Evolutionary conservation across 2,888 invertebrate species (phyloP).

Genomic region (Pristionchus maxplancki): DNA sequence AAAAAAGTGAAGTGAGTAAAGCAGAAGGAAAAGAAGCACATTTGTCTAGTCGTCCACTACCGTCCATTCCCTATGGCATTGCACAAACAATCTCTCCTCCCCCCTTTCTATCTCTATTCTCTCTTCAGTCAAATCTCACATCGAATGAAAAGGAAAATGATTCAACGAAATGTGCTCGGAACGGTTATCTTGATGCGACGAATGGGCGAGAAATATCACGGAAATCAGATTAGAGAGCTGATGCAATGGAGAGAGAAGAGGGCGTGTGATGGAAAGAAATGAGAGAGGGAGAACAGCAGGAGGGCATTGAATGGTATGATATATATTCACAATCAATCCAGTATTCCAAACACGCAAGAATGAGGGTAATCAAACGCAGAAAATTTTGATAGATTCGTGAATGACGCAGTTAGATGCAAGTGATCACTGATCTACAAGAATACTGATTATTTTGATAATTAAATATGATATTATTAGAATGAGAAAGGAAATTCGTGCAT

Average conservation of each 20-base stretch:
- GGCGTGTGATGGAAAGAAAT: neutral
- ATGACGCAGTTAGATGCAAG: neutral
- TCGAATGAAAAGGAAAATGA: neutral
- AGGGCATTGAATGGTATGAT: neutral
- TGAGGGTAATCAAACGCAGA: neutral
- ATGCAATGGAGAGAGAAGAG: conserved; percentile 8
- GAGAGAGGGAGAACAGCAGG: neutral
- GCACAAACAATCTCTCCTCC: conserved; percentile 10
- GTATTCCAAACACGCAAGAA: neutral
- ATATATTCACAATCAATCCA: neutral
- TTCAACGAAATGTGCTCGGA: neutral
- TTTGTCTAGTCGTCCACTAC: neutral
- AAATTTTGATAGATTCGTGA: neutral
- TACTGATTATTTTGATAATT: neutral
- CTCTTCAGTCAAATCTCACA: neutral
- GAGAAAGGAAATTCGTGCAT: neutral
- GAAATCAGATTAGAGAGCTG: neutral
- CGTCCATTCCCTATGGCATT: conserved; percentile 10
- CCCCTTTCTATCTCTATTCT: neutral
- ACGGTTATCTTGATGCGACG: neutral
- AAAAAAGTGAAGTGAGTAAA: neutral
- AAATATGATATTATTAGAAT: too few relatives aligned
- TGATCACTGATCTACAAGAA: neutral
- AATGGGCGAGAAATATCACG: neutral
- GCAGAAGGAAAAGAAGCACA: neutral